Evolutionary conservation across 2,113 vertebrate species (phyloP).

Genomic region (Nicator chloris): DNA sequence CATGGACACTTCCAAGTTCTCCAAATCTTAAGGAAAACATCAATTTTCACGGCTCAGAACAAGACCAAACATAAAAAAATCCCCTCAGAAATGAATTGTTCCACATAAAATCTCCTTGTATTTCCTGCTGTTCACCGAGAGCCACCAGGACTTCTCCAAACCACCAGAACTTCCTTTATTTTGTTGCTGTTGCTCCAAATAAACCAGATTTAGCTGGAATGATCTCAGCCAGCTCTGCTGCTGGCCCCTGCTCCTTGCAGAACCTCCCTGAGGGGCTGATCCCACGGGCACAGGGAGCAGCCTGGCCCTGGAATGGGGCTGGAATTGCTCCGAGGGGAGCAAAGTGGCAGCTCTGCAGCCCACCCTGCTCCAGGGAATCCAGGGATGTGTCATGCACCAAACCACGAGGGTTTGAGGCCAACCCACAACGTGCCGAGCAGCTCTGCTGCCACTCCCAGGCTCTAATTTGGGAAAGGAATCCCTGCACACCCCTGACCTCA

Average conservation of each 20-base stretch:
- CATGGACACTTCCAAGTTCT: background rate
- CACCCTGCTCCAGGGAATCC: background rate
- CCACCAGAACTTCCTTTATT: too few species aligned
- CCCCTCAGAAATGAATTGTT: background rate
- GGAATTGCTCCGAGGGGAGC: background rate
- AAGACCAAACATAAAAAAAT: background rate
- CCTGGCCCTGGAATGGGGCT: background rate
- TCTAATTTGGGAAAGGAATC: conserved; percentile 19
- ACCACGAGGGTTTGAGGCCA: background rate
- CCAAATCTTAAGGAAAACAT: background rate
- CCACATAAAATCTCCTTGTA: background rate
- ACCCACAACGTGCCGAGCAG: background rate
- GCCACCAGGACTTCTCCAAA: background rate
- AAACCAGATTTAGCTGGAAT: background rate
- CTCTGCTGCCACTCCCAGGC: background rate
- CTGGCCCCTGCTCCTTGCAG: background rate
- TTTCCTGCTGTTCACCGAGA: background rate
- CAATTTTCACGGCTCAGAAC: background rate
- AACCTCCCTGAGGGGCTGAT: background rate
- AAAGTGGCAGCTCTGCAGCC: background rate
- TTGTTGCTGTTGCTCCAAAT: background rate
- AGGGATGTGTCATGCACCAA: background rate
- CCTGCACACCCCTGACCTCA: background rate
- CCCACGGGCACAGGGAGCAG: background rate
- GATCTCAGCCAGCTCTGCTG: background rate